These are phyloP conservation scores for Stenchaetothrips biformis DNA, from an alignment of 2,888 invertebrate genomes.

Conservation along the genomic window DNA sequence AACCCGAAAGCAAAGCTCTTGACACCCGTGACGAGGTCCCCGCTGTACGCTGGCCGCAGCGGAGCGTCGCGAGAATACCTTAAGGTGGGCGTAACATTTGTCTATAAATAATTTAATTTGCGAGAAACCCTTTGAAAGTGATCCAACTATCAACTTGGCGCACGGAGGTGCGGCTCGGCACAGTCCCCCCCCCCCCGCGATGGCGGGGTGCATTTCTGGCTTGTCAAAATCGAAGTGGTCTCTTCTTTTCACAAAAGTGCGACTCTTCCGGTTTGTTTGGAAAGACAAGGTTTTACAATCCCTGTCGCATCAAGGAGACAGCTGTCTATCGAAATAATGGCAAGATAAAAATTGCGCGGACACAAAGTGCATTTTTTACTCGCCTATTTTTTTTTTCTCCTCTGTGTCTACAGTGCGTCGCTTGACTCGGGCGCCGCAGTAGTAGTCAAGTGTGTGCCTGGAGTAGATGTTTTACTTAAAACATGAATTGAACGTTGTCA, in stretches of 20 bases:
- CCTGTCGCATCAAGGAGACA: neutral
- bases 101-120: slow-evolving; percentile 17
- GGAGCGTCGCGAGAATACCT: neutral
- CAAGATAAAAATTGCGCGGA: neutral
- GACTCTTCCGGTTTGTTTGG: too few species aligned
- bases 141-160: slow-evolving; percentile 7
- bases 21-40: neutral
- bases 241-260: too few species aligned
- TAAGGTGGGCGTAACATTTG: neutral
- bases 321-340: neutral
- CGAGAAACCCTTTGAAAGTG: neutral
- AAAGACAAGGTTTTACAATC: too few species aligned
- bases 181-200: too few species aligned
- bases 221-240: too few species aligned
- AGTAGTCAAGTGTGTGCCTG: neutral
- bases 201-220: too few species aligned
- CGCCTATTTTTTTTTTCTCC: neutral
- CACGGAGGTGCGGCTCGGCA: neutral
- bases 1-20: too few species aligned
- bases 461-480: neutral
- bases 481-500: neutral
- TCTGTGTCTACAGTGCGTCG: neutral
- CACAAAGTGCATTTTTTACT: neutral
- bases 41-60: neutral
- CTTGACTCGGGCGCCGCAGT: neutral